Conservation (phyloP, 1,140 invertebrate genomes). For the Panulirus ornatus region DNA sequence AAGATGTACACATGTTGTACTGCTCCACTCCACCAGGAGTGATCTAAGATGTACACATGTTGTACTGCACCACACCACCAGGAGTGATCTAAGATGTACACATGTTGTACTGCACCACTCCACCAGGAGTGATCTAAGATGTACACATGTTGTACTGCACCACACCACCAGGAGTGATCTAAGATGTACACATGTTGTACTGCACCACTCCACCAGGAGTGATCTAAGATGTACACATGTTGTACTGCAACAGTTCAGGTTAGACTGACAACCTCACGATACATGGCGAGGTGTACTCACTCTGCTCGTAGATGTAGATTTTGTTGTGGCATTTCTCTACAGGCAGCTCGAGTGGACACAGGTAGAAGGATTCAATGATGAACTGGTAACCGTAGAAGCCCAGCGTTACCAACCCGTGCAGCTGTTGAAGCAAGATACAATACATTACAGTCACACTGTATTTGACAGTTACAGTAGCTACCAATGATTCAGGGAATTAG, state of each 20-base stretch:
- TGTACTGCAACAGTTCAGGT: too few species aligned
- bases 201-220: background rate
- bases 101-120: background rate
- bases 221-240: too few species aligned
- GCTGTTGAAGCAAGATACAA: slow-evolving; percentile 8
- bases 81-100: too few species aligned
- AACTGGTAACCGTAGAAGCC: slow-evolving; percentile 61
- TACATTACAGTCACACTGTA: too few species aligned
- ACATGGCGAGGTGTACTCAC: slow-evolving; percentile 46
- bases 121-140: background rate
- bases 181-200: background rate
- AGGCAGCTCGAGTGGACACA: slow-evolving; percentile 35
- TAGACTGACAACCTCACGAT: background rate
- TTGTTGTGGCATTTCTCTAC: slow-evolving; percentile 58
- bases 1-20: too few species aligned
- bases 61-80: too few species aligned
- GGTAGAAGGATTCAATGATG: slow-evolving; percentile 51
- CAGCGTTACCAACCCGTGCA: slow-evolving; percentile 24
- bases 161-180: background rate
- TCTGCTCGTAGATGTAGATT: slow-evolving; percentile 65
- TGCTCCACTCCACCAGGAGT: too few species aligned
- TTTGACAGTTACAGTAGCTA: background rate
- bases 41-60: too few species aligned
- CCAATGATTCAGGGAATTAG: background rate
- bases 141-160: background rate